These are phyloP conservation scores for Onychomys leucogaster DNA, from an alignment of 2,797 vertebrate species.

Conservation along the genomic window DNA sequence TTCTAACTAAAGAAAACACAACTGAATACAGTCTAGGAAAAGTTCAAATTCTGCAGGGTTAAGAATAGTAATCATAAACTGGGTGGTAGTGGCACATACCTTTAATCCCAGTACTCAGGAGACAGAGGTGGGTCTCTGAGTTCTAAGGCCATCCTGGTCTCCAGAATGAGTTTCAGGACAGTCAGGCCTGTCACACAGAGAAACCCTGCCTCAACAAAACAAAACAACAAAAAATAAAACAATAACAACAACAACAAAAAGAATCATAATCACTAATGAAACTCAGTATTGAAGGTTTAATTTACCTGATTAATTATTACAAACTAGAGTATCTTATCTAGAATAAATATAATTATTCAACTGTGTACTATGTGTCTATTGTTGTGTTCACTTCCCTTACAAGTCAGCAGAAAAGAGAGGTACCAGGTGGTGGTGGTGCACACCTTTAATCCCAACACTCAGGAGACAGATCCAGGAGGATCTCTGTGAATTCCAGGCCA, in stretches of 20 bases:
- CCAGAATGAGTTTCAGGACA: not conserved
- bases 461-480: too few relatives aligned
- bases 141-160: not conserved
- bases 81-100: not conserved
- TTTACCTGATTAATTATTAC: constrained; percentile 31
- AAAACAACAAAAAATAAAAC: not conserved
- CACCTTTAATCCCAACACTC: too few relatives aligned
- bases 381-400: not conserved
- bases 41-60: constrained; percentile 9
- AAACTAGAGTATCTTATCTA: not conserved
- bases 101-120: not conserved
- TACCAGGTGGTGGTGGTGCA: too few relatives aligned
- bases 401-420: constrained; percentile 17
- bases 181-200: not conserved
- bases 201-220: not conserved
- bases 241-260: not conserved
- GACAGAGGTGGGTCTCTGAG: not conserved
- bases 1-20: not conserved
- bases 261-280: not conserved
- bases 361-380: not conserved
- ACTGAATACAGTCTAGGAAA: constrained; percentile 1
- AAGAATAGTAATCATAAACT: not conserved
- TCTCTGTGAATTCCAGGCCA: too few relatives aligned
- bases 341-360: constrained; percentile 36
- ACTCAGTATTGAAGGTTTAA: constrained; percentile 21